Percentiles rank a stretch among this genome's conserved stretches.
Evolutionary conservation across 2,888 invertebrate species (phyloP).

Genomic region (Brassicogethes aeneus): DNA sequence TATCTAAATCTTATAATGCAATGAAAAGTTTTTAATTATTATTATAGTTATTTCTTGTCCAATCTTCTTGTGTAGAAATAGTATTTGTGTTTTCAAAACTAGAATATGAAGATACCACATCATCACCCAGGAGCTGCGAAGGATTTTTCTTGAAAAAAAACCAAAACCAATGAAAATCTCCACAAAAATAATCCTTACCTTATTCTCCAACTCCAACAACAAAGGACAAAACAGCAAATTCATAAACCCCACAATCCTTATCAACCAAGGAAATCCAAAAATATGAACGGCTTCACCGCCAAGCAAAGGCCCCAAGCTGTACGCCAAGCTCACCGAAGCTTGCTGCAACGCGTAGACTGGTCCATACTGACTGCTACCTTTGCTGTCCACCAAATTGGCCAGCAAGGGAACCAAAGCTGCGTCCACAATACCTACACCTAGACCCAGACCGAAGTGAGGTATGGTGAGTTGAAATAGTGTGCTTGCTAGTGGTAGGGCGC

Average conservation of each 20-base stretch:
- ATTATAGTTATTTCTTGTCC: too few species aligned
- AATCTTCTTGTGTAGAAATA: constrained; percentile 2
- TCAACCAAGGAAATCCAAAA: constrained; percentile 66
- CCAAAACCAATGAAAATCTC: too few species aligned
- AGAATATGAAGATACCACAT: constrained; percentile 10
- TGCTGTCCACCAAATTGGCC: constrained; percentile 60
- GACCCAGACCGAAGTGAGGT: constrained; percentile 71
- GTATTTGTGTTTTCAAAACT: constrained; percentile 11
- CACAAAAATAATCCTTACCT: constrained; percentile 16
- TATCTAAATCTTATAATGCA: too few species aligned
- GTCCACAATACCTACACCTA: constrained; percentile 70
- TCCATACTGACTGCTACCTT: constrained; percentile 58
- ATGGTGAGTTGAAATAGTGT: constrained; percentile 50
- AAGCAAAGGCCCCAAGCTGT: constrained; percentile 66
- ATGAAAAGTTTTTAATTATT: too few species aligned
- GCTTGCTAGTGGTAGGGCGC: constrained; percentile 32
- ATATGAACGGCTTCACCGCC: constrained; percentile 62
- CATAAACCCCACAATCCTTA: constrained; percentile 59
- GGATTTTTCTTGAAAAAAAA: constrained; percentile 9
- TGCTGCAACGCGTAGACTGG: constrained; percentile 79
- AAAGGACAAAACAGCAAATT: constrained; percentile 64
- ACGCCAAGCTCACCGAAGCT: constrained; percentile 71
- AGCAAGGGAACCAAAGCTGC: constrained; percentile 71
- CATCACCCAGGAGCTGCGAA: constrained; percentile 1
- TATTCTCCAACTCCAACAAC: constrained; percentile 42